A percentile compares a stretch with the other conserved stretches of the same genome.
Conservation (phyloP, 2,113 vertebrate species). For the Istiophorus platypterus region DNA sequence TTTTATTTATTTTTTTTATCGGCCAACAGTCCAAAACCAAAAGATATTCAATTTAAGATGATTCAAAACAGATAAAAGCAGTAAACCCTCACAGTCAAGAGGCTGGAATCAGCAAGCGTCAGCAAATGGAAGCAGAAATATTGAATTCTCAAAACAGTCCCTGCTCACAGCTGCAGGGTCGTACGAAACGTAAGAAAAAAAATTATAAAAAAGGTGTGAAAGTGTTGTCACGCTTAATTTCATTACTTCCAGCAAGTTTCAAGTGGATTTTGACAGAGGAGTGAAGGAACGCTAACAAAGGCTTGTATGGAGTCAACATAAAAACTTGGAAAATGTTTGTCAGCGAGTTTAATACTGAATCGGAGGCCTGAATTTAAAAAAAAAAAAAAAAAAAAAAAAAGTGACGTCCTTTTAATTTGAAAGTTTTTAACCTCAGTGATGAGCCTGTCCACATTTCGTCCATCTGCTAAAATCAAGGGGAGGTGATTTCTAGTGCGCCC, state of each 20-base stretch:
- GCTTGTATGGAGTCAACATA: neutral
- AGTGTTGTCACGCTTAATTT: no score
- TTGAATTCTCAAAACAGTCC: no score
- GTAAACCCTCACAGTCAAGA: no score
- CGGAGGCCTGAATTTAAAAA: no score
- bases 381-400: no score
- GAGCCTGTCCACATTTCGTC: neutral
- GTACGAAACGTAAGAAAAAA: no score
- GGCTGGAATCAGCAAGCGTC: no score
- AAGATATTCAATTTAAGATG: neutral
- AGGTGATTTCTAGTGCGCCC: constrained; percentile 51
- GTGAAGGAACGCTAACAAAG: neutral
- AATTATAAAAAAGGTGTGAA: no score
- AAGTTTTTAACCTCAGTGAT: neutral
- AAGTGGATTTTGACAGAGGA: neutral
- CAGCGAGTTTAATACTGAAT: neutral
- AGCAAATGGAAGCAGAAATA: no score
- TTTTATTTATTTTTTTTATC: neutral
- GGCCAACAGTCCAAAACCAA: neutral
- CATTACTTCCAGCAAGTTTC: no score
- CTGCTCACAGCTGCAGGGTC: no score
- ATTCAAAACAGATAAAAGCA: neutral
- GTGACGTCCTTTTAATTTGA: neutral
- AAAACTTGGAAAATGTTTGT: neutral
- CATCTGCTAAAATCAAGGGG: constrained; percentile 30